Base-by-base conservation (phyloP, 2,888 invertebrate genomes). In the Pasiphila rectangulata region DNA sequence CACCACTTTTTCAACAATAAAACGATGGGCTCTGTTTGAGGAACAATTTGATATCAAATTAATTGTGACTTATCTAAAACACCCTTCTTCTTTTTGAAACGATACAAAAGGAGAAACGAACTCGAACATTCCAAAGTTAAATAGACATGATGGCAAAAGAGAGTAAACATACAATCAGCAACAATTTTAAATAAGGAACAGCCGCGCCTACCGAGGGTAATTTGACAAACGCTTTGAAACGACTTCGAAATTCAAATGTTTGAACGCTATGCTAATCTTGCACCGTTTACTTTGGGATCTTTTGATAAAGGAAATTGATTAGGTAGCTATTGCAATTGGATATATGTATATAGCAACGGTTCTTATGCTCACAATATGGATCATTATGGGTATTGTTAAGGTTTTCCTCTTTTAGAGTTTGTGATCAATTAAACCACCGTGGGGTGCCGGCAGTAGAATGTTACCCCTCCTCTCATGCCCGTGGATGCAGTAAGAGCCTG, bases 101-200 rank as follows among this genome's bases (percentile, higher is more conserved):
- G 9, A 35, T 20, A 38, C 17, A 43, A 38, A 48, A 34, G 37
- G 24, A 35, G 44, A 44, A 48, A 49, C 16, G 39, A 44, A 35
- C 30, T 24, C 43, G 20, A 24, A 38, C 42, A 25, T 48, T 38
- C 43, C 73, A 42, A 58, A 62, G 82, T 78, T 84, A 79, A 77
- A 82, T 80, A 83, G 75, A 79, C 78, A 76, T 36, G 36, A 37
- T 30, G 49, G 37, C 85, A 75, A 70, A 76, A 76, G 70, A 82
- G 81, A 78, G 84, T 80, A 85, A 87, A 86, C 82, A 86, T 79
- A 86, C 84, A 87, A 84, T 86, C 86, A 86, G 80, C 72, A 75
- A 72, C 73, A 60, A 79, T 80, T 86, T 85, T 79, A 81, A 83
- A 82, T 77, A 82, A 80, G 78, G 78, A 83, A 79, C 63, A 46